A percentile compares a stretch with the other conserved stretches of the same genome.
Evolutionary conservation across 2,888 invertebrate genomes (phyloP).

Genomic region (Orthosia gracilis): DNA sequence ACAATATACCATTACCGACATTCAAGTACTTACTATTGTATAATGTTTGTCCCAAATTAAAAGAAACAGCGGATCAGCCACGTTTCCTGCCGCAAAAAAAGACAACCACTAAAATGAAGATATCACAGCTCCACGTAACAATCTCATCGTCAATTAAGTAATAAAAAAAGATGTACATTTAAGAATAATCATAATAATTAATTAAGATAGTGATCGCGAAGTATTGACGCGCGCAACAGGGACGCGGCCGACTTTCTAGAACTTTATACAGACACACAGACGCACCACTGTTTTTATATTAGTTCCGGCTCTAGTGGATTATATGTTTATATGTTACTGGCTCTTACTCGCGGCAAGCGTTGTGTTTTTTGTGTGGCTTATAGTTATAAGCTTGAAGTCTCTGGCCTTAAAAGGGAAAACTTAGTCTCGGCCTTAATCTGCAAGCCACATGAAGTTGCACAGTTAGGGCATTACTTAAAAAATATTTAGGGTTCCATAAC

Average conservation of each 20-base stretch:
- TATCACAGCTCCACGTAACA: constrained; percentile 10
- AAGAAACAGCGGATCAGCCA: not conserved
- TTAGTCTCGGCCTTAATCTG: too few species aligned
- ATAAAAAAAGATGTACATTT: constrained; percentile 26
- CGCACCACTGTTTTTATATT: constrained; percentile 57
- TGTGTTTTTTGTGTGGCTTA: not conserved
- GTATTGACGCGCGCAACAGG: constrained; percentile 53
- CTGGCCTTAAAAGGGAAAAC: too few species aligned
- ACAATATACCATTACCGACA: too few species aligned
- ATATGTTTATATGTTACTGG: constrained; percentile 36
- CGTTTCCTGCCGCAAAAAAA: not conserved
- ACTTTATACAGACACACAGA: constrained; percentile 41
- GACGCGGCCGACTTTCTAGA: constrained; percentile 61
- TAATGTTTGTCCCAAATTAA: not conserved
- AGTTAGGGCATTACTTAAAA: too few species aligned
- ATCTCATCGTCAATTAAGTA: constrained; percentile 13
- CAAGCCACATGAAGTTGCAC: too few species aligned
- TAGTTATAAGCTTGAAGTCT: not conserved
- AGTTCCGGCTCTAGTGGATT: constrained; percentile 53
- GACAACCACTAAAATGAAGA: not conserved
- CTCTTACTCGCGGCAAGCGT: constrained; percentile 30
- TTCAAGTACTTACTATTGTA: too few species aligned
- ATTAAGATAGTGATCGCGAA: constrained; percentile 58
- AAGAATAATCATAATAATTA: constrained; percentile 34
- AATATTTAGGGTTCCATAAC: too few species aligned